These are phyloP conservation scores for Coenonympha arcania DNA, from an alignment of 2,888 invertebrate genomes.

Conservation along the genomic window DNA sequence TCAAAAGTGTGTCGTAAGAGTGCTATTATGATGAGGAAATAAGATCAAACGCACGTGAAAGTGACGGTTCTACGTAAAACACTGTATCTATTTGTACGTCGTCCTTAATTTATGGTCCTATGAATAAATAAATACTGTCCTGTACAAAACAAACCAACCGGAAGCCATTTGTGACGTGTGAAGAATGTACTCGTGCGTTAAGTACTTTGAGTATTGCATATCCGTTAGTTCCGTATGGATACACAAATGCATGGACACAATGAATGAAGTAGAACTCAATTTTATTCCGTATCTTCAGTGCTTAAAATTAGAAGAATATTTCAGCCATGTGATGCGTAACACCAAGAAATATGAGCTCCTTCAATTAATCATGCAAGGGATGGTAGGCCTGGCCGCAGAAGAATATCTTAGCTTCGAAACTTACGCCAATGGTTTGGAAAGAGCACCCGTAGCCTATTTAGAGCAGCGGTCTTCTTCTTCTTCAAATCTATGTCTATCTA, in stretches of 20 bases:
- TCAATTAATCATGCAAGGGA: too few species aligned
- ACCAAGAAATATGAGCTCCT: too few species aligned
- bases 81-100: background rate
- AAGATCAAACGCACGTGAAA: background rate
- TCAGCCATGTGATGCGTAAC: too few species aligned
- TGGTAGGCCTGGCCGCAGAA: too few species aligned
- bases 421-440: too few species aligned
- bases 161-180: constrained; percentile 57
- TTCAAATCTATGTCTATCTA: too few species aligned
- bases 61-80: background rate
- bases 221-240: constrained; percentile 60
- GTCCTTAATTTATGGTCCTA: constrained; percentile 34
- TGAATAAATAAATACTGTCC: constrained; percentile 46
- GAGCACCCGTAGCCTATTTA: too few species aligned
- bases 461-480: too few species aligned
- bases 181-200: constrained; percentile 44
- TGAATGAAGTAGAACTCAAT: constrained; percentile 1
- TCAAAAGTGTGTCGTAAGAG: too few species aligned
- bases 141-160: constrained; percentile 51
- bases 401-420: too few species aligned
- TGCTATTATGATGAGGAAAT: too few species aligned
- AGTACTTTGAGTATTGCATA: constrained; percentile 41
- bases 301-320: too few species aligned
- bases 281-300: constrained; percentile 24
- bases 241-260: constrained; percentile 15